Conservation (phyloP, 2,888 invertebrate species). For the Abrostola triplasia region DNA sequence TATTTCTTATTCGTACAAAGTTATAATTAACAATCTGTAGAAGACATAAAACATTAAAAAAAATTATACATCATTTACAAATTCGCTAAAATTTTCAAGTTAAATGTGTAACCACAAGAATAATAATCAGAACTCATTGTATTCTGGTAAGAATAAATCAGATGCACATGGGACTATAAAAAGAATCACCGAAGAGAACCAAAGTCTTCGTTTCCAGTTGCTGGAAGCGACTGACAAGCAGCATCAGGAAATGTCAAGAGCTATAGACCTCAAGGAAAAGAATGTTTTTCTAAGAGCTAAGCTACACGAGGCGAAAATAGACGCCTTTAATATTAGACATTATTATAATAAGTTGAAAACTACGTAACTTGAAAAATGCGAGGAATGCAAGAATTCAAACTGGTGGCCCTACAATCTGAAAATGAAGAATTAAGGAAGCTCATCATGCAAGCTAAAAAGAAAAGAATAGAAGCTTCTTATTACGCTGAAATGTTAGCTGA, state of each 20-base stretch:
- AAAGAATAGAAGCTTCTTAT: constrained; percentile 70
- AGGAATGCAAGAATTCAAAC: constrained; percentile 42
- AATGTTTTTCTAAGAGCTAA: constrained; percentile 63
- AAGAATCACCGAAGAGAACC: constrained; percentile 64
- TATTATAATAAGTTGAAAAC: constrained; percentile 44
- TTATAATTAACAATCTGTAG: not conserved
- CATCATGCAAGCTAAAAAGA: constrained; percentile 65
- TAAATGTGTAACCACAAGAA: constrained; percentile 39
- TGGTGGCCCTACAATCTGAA: constrained; percentile 63
- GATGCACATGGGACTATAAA: constrained; percentile 35
- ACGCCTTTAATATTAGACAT: constrained; percentile 60
- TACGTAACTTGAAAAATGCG: constrained; percentile 40
- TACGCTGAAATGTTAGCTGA: constrained; percentile 71
- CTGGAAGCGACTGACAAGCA: constrained; percentile 73
- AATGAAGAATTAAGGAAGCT: constrained; percentile 66
- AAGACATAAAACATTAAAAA: not conserved
- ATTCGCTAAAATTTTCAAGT: constrained; percentile 53
- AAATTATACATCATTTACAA: not conserved
- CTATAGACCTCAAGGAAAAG: constrained; percentile 76
- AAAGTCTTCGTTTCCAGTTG: constrained; percentile 61
- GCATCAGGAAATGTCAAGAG: constrained; percentile 81
- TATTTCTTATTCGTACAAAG: not conserved
- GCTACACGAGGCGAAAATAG: constrained; percentile 63
- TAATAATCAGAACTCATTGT: constrained; percentile 56
- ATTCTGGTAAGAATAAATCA: constrained; percentile 28